A percentile compares a stretch with the other conserved stretches of the same genome.
Evolutionary conservation across 1,140 invertebrate species (phyloP).

Genomic region (Zaprionus tsacasi): DNA sequence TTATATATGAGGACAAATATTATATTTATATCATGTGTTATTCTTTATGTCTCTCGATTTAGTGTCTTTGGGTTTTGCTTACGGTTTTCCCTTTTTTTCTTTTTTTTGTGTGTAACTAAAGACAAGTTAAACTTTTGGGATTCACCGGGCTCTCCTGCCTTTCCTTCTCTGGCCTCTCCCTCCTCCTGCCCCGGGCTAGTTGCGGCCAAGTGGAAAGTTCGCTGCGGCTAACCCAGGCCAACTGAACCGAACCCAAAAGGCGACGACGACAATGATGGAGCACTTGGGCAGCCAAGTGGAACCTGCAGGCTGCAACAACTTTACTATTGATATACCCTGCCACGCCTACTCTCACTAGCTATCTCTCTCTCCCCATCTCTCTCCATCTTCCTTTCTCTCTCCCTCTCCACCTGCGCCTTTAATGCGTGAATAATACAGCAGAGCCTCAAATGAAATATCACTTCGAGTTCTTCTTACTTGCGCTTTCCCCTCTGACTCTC

Average conservation of each 20-base stretch:
- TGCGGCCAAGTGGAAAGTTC: conserved; percentile 64
- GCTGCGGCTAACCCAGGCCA: conserved; percentile 44
- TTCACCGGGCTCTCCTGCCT: neutral
- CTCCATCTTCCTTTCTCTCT: neutral
- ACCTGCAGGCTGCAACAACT: conserved; percentile 4
- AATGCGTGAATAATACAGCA: conserved; percentile 3
- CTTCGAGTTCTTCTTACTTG: neutral
- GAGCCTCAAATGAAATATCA: conserved; percentile 5
- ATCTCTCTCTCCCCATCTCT: neutral
- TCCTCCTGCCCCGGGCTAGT: neutral
- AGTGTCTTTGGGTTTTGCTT: conserved; percentile 14
- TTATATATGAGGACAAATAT: conserved; percentile 66
- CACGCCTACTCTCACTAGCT: neutral
- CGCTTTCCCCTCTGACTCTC: neutral
- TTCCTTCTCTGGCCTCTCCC: neutral
- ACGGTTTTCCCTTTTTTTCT: neutral
- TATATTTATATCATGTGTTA: conserved; percentile 67
- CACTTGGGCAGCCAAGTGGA: conserved; percentile 51
- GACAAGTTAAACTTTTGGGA: neutral
- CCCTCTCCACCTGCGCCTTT: neutral
- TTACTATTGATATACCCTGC: neutral
- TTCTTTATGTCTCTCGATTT: conserved; percentile 58
- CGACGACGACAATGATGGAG: conserved; percentile 58
- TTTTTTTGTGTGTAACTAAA: neutral
- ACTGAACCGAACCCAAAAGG: neutral